These are phyloP conservation scores for Dromiciops gliroides DNA, from an alignment of 2,113 vertebrate genomes.

Conservation along the genomic window DNA sequence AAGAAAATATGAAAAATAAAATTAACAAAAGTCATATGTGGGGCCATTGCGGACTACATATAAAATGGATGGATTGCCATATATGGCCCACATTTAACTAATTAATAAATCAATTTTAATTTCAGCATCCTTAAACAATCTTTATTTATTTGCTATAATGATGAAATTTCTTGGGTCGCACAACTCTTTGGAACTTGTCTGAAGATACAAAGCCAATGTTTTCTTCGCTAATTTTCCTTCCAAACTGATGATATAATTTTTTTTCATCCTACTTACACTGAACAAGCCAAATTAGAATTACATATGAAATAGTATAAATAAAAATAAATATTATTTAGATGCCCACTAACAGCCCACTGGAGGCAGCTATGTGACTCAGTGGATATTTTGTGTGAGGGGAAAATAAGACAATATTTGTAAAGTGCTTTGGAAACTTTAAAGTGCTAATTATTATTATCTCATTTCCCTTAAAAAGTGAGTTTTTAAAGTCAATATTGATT, in stretches of 20 bases:
- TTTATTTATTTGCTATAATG: neutral
- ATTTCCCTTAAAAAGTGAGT: neutral
- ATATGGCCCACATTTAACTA: neutral
- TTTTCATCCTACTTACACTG: neutral
- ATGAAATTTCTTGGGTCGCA: neutral
- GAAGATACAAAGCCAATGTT: constrained; percentile 6
- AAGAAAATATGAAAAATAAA: neutral
- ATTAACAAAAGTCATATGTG: constrained; percentile 5
- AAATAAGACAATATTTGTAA: no score
- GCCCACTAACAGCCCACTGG: neutral
- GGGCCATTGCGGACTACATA: neutral
- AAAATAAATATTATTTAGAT: neutral
- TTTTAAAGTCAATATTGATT: neutral
- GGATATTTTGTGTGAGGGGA: no score
- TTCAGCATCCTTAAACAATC: neutral
- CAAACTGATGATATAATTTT: neutral
- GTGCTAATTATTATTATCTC: no score
- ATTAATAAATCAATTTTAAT: constrained; percentile 27
- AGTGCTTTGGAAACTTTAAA: no score
- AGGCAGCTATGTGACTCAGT: no score
- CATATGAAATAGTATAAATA: neutral
- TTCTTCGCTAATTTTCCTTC: constrained; percentile 9
- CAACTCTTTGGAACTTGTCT: neutral
- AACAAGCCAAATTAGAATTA: neutral
- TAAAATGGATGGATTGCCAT: neutral